phyloP scores from a whole-genome alignment of 1,140 invertebrate species.

The Lutraria rhynchaena region DNA sequence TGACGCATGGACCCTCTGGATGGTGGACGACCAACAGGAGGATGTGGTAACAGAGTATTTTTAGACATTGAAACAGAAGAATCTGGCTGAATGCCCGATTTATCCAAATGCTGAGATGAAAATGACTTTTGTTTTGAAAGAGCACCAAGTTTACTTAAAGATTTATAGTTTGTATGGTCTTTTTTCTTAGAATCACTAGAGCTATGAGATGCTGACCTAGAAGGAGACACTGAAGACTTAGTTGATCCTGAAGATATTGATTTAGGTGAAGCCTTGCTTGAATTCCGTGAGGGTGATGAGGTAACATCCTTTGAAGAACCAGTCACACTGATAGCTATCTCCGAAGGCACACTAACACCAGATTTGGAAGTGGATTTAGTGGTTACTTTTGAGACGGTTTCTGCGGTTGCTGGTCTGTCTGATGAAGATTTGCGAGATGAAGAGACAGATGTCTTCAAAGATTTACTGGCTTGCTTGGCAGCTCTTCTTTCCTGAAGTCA shows the following conservation, averaged over 20 bases:
- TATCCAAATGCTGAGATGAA: constrained; percentile 56
- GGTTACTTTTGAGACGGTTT: constrained; percentile 16
- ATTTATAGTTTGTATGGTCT: constrained; percentile 41
- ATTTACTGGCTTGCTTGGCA: constrained; percentile 39
- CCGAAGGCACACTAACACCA: constrained; percentile 18
- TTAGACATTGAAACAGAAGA: constrained; percentile 2
- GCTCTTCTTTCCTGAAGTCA: constrained; percentile 55
- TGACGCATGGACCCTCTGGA: constrained; percentile 46
- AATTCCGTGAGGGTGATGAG: constrained; percentile 6
- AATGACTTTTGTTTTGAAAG: constrained; percentile 50
- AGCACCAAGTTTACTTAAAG: constrained; percentile 51
- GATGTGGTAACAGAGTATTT: constrained; percentile 43
- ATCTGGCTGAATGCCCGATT: neutral
- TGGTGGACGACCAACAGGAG: constrained; percentile 50
- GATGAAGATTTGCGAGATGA: neutral
- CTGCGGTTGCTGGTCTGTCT: neutral
- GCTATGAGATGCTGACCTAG: constrained; percentile 29
- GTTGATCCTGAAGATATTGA: neutral
- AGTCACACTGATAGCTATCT: constrained; percentile 37
- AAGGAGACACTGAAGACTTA: constrained; percentile 27
- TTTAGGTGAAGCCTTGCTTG: constrained; percentile 28
- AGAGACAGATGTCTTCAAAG: constrained; percentile 12
- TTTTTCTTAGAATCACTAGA: constrained; percentile 29
- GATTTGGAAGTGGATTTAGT: constrained; percentile 27
- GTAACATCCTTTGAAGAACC: neutral